These are phyloP conservation scores for Bombus waltoni DNA, from an alignment of 1,140 invertebrate genomes.

Conservation along the genomic window DNA sequence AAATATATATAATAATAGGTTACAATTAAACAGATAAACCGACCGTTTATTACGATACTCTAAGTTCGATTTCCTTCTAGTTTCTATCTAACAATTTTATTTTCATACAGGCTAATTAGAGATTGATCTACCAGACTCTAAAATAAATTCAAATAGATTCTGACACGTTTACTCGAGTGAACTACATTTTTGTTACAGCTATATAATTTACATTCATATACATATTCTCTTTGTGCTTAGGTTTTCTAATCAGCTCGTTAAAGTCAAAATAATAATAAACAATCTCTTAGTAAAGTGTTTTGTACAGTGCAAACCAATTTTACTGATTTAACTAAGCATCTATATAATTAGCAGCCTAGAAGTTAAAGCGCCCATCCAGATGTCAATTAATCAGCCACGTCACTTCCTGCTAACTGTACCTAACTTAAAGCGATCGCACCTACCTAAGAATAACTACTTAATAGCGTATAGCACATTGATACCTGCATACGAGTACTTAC, in stretches of 20 bases:
- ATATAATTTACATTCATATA: not conserved
- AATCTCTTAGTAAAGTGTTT: not conserved
- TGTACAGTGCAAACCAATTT: not conserved
- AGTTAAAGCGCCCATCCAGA: not conserved
- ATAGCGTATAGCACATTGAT: not conserved
- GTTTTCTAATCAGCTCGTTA: not conserved
- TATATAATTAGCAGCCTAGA: not conserved
- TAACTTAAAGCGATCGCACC: not conserved
- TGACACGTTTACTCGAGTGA: not conserved
- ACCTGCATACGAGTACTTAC: too few relatives aligned
- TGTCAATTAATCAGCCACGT: constrained; percentile 12
- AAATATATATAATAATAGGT: not conserved
- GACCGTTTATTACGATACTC: not conserved
- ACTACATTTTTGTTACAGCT: not conserved
- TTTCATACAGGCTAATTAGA: not conserved
- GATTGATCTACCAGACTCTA: not conserved
- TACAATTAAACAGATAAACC: not conserved
- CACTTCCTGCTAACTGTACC: constrained; percentile 9
- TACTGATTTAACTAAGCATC: not conserved
- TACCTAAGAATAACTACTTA: constrained; percentile 10
- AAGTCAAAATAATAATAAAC: not conserved
- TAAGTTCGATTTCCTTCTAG: not conserved
- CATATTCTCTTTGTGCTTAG: not conserved
- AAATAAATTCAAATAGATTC: not conserved
- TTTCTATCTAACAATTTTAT: not conserved